A percentile compares a stretch with the other conserved stretches of the same genome.
These are phyloP conservation scores for Emydoidea blandingii DNA, from an alignment of 2,797 vertebrate species.

Conservation along the genomic window DNA sequence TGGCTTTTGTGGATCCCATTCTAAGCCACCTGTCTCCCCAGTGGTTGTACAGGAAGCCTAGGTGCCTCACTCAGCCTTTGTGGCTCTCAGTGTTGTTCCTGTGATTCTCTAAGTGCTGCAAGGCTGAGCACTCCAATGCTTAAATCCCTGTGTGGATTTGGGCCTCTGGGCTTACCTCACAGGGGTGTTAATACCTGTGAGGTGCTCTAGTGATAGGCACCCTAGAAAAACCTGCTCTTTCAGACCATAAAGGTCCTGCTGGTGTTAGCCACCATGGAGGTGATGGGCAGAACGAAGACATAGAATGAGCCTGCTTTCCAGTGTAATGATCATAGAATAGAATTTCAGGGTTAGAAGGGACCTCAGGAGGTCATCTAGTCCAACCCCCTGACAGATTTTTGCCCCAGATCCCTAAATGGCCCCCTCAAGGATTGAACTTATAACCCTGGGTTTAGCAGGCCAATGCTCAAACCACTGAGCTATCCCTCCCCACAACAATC, in stretches of 20 bases:
- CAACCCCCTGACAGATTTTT: too few species aligned
- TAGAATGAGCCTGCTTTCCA: background rate
- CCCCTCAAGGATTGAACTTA: too few species aligned
- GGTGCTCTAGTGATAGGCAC: background rate
- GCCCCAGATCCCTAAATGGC: too few species aligned
- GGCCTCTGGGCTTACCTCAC: background rate
- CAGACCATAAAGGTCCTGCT: background rate
- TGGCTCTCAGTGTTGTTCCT: too few species aligned
- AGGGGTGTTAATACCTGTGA: background rate
- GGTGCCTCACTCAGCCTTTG: too few species aligned
- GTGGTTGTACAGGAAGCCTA: background rate
- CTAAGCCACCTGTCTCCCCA: background rate
- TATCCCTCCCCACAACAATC: too few species aligned
- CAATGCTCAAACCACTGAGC: too few species aligned
- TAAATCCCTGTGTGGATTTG: background rate
- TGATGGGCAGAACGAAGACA: background rate
- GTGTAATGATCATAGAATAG: too few species aligned
- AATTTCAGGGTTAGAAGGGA: too few species aligned
- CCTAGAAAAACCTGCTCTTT: background rate
- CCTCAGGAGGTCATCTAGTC: too few species aligned
- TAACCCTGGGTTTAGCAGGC: too few species aligned
- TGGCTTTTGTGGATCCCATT: background rate
- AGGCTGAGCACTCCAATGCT: background rate
- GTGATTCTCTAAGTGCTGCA: background rate
- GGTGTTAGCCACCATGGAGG: background rate